Evolutionary conservation across 2,888 invertebrate genomes (phyloP).

Genomic region (Calliscelio sp.): DNA sequence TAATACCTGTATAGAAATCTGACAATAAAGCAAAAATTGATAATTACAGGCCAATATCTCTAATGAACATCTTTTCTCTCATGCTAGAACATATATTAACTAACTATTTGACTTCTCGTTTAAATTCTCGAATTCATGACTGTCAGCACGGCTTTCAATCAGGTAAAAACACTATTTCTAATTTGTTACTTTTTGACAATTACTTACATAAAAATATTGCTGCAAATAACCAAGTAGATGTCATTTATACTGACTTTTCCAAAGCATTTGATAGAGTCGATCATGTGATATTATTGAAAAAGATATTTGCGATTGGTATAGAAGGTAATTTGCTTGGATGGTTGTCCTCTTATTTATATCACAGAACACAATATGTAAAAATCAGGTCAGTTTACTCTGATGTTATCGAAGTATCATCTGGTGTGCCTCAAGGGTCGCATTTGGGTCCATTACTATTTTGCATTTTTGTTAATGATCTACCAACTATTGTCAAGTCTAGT

Average conservation of each 20-base stretch:
- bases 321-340: neutral
- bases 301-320: neutral
- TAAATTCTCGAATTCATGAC: neutral
- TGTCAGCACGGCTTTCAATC: conserved; percentile 35
- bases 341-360: neutral
- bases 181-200: neutral
- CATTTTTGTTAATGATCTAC: conserved; percentile 29
- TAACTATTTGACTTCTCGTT: neutral
- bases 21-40: conserved; percentile 5
- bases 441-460: conserved; percentile 3
- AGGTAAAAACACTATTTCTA: conserved; percentile 20
- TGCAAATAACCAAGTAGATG: conserved; percentile 9
- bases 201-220: neutral
- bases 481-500: neutral
- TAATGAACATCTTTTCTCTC: conserved; percentile 23
- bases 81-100: neutral
- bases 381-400: neutral
- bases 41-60: conserved; percentile 37
- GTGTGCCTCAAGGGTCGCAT: conserved; percentile 34
- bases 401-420: neutral
- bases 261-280: conserved; percentile 25
- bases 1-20: conserved; percentile 27
- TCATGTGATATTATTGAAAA: neutral
- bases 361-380: neutral
- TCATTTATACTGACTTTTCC: neutral